Evolutionary conservation across 2,113 vertebrate genomes (phyloP), one percentile per base, ranked within the genome.

Genomic region (Ictidomys tridecemlineatus): DNA sequence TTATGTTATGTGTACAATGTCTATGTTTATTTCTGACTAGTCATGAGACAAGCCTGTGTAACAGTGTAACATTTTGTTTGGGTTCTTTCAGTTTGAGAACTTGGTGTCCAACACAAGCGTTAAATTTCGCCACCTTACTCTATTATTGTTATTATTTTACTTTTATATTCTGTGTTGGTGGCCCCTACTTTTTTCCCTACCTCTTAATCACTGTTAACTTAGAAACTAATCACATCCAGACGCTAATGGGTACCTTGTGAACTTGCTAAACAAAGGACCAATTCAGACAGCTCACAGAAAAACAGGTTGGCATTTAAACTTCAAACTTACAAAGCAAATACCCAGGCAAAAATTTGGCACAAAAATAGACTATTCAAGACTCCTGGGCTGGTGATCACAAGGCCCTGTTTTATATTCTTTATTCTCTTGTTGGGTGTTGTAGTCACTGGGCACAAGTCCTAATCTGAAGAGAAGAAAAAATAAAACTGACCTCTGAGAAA

Each of bases 211-310:
- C 30, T 89, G 69, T 88, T 93, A 92, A 56, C 84, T 87, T 80
- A 78, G 45, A 95, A 53, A 53, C 37, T 76, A 89, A 78, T 91
- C 42, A n/a, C 20, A 34, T 61, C 67, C 53, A 76, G 51, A 30
- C 84, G 84, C 80, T 73, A 89, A 93, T 88, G 45, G 87, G 80
- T 92, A 80, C 84, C 70, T 89, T 91, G 58, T 72, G 84, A 97
- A 39, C 51, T 53, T n/a, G 28, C 78, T 80, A 97, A 87, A 97
- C 90, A 96, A 96, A 93, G 92, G 45, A 69, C 79, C 74, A 58
- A 97, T 95, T 95, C 87, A 96, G 79, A 91, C 87, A 87, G 89
- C 26, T 84, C 70, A 61, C 3, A 28, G 79, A 48, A 87, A 93
- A 96, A 9, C 53, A 69, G 30, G n/a, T 70, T 94, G 86, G 34